These are phyloP conservation scores for Ondatra zibethicus DNA, from an alignment of 2,113 vertebrate genomes.

Conservation along the genomic window DNA sequence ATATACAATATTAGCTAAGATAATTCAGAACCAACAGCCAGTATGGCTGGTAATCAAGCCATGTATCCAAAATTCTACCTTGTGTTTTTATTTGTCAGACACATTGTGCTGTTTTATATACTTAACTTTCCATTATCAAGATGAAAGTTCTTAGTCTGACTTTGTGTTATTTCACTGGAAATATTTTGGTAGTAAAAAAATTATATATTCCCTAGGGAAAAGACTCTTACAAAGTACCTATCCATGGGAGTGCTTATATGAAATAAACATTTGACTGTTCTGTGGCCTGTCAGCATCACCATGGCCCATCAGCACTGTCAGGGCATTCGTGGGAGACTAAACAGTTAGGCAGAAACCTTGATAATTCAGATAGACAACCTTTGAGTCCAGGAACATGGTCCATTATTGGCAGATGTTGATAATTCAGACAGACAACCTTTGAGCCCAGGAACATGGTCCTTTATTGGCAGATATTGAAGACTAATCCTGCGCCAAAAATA, in stretches of 20 bases:
- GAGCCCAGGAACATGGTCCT: neutral
- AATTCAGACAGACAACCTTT: constrained; percentile 22
- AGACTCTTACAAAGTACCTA: constrained; percentile 20
- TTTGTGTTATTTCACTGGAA: constrained; percentile 65
- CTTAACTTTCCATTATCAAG: constrained; percentile 3
- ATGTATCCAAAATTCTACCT: neutral
- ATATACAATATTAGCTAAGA: neutral
- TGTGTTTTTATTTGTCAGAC: constrained; percentile 31
- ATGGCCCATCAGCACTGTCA: constrained; percentile 63
- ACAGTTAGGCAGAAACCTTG: constrained; percentile 61
- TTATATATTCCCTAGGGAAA: constrained; percentile 53
- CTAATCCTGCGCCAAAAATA: neutral
- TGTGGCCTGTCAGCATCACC: constrained; percentile 74
- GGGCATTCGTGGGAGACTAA: constrained; percentile 71
- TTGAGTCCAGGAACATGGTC: neutral
- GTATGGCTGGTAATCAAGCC: neutral
- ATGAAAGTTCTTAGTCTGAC: constrained; percentile 56
- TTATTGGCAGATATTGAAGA: constrained; percentile 18
- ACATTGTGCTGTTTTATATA: neutral
- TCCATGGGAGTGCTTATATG: constrained; percentile 36
- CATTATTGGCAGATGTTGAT: constrained; percentile 38
- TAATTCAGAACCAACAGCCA: constrained; percentile 25
- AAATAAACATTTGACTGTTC: constrained; percentile 75
- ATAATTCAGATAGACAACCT: constrained; percentile 39
- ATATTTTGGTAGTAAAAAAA: constrained; percentile 67